Percentiles rank a stretch among this genome's conserved stretches.
phyloP scores from a whole-genome alignment of 2,113 vertebrate species.

The Rhagologus leucostigma region DNA sequence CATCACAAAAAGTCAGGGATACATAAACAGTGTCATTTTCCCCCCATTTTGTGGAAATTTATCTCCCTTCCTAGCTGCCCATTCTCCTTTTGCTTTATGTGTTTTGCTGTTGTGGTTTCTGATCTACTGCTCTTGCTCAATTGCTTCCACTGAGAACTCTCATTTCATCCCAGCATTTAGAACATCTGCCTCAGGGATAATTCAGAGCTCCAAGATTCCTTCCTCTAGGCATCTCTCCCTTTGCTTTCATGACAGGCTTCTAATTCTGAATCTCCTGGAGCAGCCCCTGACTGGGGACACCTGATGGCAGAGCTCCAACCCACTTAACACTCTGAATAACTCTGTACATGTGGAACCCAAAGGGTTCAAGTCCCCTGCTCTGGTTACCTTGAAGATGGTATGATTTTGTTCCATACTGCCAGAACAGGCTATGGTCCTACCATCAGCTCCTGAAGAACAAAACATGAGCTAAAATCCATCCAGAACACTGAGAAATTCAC shows the following conservation, averaged over 20 bases:
- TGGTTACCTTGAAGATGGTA: neutral
- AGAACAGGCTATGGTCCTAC: neutral
- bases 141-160: neutral
- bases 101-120: neutral
- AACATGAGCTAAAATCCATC: neutral
- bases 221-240: neutral
- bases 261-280: neutral
- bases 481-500: neutral
- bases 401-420: neutral
- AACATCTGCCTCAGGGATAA: neutral
- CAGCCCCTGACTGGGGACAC: neutral
- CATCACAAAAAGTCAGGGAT: neutral
- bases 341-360: neutral
- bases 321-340: neutral
- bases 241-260: neutral
- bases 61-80: neutral
- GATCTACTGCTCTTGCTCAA: neutral
- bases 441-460: neutral
- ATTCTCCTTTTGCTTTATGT: neutral
- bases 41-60: neutral
- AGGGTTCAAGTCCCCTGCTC: neutral
- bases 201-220: neutral
- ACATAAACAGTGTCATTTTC: rapidly evolving
- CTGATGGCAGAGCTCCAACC: neutral
- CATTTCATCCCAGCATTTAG: neutral